These are phyloP conservation scores for Zeuzera pyrina DNA, from an alignment of 2,888 invertebrate genomes.

Conservation along the genomic window DNA sequence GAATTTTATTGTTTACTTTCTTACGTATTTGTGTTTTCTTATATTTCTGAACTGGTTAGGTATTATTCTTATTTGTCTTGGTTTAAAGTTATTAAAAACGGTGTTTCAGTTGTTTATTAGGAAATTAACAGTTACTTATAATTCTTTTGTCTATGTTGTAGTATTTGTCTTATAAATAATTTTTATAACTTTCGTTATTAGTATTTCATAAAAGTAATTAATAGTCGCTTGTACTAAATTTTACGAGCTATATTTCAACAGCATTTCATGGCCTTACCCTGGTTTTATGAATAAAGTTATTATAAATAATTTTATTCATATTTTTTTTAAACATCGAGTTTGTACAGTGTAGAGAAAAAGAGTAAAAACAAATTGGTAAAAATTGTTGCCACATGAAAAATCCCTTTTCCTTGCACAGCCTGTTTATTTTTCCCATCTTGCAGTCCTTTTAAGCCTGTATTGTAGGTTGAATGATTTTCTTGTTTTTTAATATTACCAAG, in stretches of 20 bases:
- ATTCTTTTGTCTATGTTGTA: too few species aligned
- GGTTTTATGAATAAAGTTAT: slow-evolving; percentile 19
- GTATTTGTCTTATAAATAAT: too few species aligned
- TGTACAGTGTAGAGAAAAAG: slow-evolving; percentile 58
- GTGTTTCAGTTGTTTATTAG: too few species aligned
- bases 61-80: too few species aligned
- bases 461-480: slow-evolving; percentile 16
- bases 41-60: too few species aligned
- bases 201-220: too few species aligned
- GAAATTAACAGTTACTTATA: too few species aligned
- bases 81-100: too few species aligned
- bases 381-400: slow-evolving; percentile 56
- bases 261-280: slow-evolving; percentile 52
- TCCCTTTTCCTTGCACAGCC: slow-evolving; percentile 38
- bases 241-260: slow-evolving; percentile 29
- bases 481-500: slow-evolving; percentile 10
- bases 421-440: slow-evolving; percentile 24
- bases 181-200: too few species aligned
- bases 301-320: slow-evolving; percentile 1
- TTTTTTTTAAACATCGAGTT: slow-evolving; percentile 47
- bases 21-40: too few species aligned
- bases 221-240: slow-evolving; percentile 16
- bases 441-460: slow-evolving; percentile 11
- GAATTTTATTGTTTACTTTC: too few species aligned
- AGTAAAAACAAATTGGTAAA: slow-evolving; percentile 30